Conservation (phyloP, 2,113 vertebrate species). For the Petrocephalus zakoni region DNA sequence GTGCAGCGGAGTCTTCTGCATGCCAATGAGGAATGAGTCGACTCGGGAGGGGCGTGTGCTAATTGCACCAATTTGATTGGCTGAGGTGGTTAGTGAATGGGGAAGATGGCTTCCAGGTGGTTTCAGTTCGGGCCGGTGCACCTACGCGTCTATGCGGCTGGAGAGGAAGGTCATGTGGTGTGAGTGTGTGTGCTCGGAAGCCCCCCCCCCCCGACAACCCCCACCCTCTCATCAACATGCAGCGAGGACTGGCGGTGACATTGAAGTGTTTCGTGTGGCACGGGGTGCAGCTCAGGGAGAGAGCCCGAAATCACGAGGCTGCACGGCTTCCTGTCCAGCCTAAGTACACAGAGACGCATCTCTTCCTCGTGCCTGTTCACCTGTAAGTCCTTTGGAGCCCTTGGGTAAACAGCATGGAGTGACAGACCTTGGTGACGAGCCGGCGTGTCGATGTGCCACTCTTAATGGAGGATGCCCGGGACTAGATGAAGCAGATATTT, state of each 20-base stretch:
- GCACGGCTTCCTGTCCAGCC: neutral
- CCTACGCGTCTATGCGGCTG: neutral
- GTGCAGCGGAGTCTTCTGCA: neutral
- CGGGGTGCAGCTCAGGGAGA: neutral
- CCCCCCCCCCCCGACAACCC: neutral
- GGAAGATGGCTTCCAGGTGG: neutral
- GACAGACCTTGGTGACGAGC: neutral
- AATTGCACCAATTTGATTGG: neutral
- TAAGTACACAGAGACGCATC: neutral
- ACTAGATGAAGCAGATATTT: neutral
- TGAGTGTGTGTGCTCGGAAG: neutral
- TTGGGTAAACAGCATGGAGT: neutral
- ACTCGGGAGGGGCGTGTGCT: neutral
- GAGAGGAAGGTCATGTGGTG: neutral
- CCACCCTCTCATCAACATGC: slow-evolving; percentile 2
- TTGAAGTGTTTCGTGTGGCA: neutral
- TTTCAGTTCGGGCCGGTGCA: neutral
- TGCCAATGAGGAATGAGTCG: neutral
- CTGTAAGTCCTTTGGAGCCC: neutral
- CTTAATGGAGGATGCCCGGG: neutral
- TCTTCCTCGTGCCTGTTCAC: neutral
- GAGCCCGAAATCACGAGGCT: neutral
- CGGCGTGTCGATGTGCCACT: neutral
- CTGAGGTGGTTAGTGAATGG: neutral
- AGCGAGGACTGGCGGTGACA: neutral